phyloP scores from a whole-genome alignment of 2,113 vertebrate genomes.

The Canis aureus region DNA sequence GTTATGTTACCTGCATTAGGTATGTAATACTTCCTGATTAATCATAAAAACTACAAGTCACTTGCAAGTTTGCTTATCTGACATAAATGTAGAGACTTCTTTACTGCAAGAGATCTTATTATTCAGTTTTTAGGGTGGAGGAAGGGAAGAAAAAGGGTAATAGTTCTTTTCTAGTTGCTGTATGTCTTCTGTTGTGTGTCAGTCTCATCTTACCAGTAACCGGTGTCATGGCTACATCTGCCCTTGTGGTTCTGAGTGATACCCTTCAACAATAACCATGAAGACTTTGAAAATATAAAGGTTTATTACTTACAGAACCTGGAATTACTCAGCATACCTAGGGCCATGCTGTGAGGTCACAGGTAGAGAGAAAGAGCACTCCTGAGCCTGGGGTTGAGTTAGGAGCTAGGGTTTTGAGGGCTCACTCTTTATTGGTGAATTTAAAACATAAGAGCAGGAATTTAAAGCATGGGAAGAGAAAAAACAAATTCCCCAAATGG shows the following conservation, averaged over 20 bases:
- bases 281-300: neutral
- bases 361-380: neutral
- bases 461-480: neutral
- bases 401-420: neutral
- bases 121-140: neutral
- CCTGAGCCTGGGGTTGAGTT: neutral
- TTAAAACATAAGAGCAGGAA: neutral
- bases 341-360: neutral
- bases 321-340: neutral
- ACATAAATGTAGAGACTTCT: neutral
- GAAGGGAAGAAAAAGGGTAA: neutral
- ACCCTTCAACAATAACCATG: neutral
- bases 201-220: neutral
- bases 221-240: neutral
- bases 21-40: conserved; percentile 44
- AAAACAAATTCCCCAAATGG: neutral
- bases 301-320: neutral
- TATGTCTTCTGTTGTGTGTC: neutral
- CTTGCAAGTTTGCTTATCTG: conserved; percentile 37
- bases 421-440: neutral
- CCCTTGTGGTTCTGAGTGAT: neutral
- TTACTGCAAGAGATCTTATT: conserved; percentile 23
- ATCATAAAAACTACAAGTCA: conserved; percentile 39
- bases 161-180: conserved; percentile 23
- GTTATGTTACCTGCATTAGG: neutral